These are phyloP conservation scores for Junonia oenone DNA, from an alignment of 2,888 invertebrate species.

Conservation along the genomic window DNA sequence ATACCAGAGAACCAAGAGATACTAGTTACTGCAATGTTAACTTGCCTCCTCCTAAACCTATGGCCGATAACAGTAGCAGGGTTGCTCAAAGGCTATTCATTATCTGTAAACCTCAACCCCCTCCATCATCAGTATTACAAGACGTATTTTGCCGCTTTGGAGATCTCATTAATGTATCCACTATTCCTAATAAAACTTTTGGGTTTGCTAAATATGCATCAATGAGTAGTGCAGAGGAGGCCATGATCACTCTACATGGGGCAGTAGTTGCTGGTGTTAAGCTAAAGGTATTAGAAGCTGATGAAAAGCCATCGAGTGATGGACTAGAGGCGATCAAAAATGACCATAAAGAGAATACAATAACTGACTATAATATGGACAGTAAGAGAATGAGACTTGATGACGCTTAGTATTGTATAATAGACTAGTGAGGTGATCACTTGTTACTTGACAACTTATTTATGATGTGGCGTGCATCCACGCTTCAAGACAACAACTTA, in stretches of 20 bases:
- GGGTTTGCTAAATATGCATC: constrained; percentile 95
- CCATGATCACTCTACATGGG: constrained; percentile 86
- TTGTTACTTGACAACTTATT: neutral
- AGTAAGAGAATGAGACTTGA: constrained; percentile 50
- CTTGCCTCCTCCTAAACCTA: constrained; percentile 85
- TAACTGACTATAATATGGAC: constrained; percentile 42
- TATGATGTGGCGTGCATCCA: neutral
- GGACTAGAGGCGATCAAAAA: constrained; percentile 37
- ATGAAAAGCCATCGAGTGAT: constrained; percentile 78
- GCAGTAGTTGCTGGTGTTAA: constrained; percentile 89
- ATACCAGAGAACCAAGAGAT: constrained; percentile 37
- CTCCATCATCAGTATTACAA: constrained; percentile 86
- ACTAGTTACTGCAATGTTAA: constrained; percentile 80
- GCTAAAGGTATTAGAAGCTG: constrained; percentile 93
- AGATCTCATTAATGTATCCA: constrained; percentile 92
- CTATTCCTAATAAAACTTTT: constrained; percentile 93
- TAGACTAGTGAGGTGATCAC: constrained; percentile 8
- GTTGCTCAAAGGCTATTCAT: constrained; percentile 85
- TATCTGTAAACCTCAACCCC: constrained; percentile 83
- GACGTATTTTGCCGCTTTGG: constrained; percentile 96
- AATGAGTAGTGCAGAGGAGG: constrained; percentile 86
- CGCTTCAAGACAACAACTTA: neutral
- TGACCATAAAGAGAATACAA: constrained; percentile 31
- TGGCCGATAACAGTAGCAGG: constrained; percentile 80
- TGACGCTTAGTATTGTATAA: too few species aligned